A percentile compares a stretch with the other conserved stretches of the same genome.
These are phyloP conservation scores for Anneissia japonica DNA, from an alignment of 35 echinoderm and acorn worm genomes.

Conservation along the genomic window DNA sequence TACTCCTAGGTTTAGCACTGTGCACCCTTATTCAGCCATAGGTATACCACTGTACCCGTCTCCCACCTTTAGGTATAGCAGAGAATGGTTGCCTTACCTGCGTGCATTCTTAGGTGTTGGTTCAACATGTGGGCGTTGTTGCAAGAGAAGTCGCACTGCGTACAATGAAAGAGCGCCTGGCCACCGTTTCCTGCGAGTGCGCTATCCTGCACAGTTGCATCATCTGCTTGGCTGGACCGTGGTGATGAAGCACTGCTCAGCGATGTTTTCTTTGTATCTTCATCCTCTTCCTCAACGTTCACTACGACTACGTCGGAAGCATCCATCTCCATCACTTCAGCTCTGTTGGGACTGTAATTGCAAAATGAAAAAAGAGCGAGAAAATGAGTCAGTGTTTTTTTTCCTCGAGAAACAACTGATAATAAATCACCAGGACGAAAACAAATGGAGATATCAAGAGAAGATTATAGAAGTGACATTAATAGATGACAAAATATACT, in stretches of 20 bases:
- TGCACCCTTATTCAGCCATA: no score
- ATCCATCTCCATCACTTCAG: neutral
- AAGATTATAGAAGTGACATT: neutral
- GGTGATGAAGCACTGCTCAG: neutral
- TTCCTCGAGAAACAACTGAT: neutral
- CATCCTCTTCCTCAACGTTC: neutral
- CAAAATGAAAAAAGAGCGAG: neutral
- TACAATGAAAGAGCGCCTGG: neutral
- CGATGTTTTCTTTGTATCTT: neutral
- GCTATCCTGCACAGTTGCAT: neutral
- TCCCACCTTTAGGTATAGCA: neutral
- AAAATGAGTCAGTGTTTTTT: conserved; percentile 1
- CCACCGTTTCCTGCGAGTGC: neutral
- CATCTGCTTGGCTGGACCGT: neutral
- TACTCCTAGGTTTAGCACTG: no score
- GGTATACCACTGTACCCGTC: no score
- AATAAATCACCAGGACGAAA: neutral
- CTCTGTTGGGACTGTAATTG: neutral
- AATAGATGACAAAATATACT: neutral
- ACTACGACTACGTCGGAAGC: neutral
- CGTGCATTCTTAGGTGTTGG: neutral
- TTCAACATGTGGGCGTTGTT: neutral
- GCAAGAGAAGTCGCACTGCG: neutral
- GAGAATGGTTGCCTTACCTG: neutral
- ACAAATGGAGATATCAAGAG: conserved; percentile 1